Evolutionary conservation across 1,140 invertebrate species (phyloP).

Genomic region (Drosophila obscura): DNA sequence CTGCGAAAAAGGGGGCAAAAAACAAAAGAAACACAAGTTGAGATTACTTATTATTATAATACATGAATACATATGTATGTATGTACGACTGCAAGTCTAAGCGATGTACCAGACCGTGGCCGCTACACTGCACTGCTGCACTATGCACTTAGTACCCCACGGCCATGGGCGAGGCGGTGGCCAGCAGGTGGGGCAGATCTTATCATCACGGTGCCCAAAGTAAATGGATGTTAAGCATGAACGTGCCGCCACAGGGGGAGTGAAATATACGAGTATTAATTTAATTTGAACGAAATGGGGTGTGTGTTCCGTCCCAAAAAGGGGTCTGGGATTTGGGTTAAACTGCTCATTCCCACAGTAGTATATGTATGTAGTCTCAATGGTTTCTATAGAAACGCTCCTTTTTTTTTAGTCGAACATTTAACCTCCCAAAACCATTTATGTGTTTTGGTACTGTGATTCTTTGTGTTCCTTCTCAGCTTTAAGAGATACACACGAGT

Average conservation of each 20-base stretch:
- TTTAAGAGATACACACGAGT: no score
- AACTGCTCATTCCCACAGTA: background rate
- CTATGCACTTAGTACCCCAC: constrained; percentile 1
- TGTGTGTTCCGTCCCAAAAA: constrained; percentile 19
- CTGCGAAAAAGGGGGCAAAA: constrained; percentile 46
- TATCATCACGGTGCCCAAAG: constrained; percentile 43
- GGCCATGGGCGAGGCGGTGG: constrained; percentile 16
- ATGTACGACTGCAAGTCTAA: constrained; percentile 38
- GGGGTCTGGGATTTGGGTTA: constrained; percentile 22
- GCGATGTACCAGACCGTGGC: constrained; percentile 66
- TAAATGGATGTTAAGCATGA: constrained; percentile 53
- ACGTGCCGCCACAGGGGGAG: constrained; percentile 8
- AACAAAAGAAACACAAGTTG: constrained; percentile 34
- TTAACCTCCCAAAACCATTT: no score
- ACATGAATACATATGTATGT: constrained; percentile 1
- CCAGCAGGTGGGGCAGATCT: constrained; percentile 29
- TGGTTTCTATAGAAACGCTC: no score
- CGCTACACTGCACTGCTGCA: constrained; percentile 21
- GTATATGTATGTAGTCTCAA: no score
- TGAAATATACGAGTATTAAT: constrained; percentile 29
- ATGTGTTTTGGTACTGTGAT: no score
- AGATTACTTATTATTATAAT: constrained; percentile 7
- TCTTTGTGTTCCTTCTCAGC: no score
- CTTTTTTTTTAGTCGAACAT: no score
- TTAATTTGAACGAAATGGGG: constrained; percentile 45